Evolutionary conservation across 2,113 vertebrate species (phyloP).

Genomic region (Hippocampus mohnikei): DNA sequence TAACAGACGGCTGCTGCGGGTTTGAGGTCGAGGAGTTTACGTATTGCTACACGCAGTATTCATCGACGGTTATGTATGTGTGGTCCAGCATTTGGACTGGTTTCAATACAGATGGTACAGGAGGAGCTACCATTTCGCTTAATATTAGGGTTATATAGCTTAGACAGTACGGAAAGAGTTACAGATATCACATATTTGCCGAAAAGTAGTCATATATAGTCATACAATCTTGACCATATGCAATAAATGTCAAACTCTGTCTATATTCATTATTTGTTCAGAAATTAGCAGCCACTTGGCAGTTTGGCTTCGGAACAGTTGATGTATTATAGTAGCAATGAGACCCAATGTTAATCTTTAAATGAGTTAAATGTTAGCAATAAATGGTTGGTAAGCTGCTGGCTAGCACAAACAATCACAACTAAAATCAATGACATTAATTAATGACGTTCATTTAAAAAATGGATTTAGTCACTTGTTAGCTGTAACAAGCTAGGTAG

Average conservation of each 20-base stretch:
- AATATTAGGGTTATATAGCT: conserved; percentile 18
- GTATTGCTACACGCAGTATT: conserved; percentile 23
- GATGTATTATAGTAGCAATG: not conserved
- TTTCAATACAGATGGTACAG: conserved; percentile 18
- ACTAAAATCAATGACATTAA: not conserved
- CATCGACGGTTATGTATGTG: conserved; percentile 24
- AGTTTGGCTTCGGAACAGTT: not conserved
- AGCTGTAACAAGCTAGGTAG: too few relatives aligned
- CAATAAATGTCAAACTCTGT: not conserved
- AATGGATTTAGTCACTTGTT: too few relatives aligned
- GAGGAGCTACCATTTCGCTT: conserved; percentile 33
- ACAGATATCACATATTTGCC: not conserved
- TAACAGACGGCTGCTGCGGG: conserved; percentile 18
- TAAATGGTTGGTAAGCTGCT: too few relatives aligned
- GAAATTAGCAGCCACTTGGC: not conserved
- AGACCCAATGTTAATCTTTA: not conserved
- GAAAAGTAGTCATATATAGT: not conserved
- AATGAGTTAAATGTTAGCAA: not conserved
- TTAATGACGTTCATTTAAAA: not conserved
- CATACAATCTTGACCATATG: not conserved
- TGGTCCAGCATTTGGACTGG: conserved; percentile 23
- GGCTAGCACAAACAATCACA: not conserved
- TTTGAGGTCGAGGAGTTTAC: conserved; percentile 42
- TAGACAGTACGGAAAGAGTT: conserved; percentile 21
- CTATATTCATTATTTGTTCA: not conserved